Base-by-base conservation (phyloP, 2,888 invertebrate genomes). In the Acholoe squamosa region DNA sequence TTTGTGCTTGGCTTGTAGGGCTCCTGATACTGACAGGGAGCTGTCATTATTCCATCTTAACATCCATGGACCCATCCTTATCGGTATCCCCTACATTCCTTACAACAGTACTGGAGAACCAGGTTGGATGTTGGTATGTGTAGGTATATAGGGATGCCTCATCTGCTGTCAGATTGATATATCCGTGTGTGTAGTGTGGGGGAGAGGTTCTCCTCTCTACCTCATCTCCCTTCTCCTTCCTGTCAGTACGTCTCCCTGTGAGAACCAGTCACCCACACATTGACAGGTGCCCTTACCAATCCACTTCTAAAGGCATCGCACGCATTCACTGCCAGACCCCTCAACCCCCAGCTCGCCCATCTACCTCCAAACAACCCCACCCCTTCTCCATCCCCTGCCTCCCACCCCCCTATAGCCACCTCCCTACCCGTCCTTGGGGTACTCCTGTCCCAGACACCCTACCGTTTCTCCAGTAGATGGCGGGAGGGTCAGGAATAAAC, bases 361-460 rank as follows among this genome's bases (percentile, higher is more conserved):
- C 84, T 84, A 43, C 84, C 43, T 34, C 5, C 52, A 16, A 28
- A 33, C 84, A 22, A 10, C 43, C 43, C 52, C 34, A 28, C 84
- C 34, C 84, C 14, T 84, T 33, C 84, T 31, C 84, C 33, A 33
- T 51, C 84, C 34, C 43, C 84, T 43, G 33, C 84, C 61, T 84
- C 16, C 84, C 31, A 28, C 84, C 33, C 43, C 31, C 34, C 77
- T 0, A 12, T 34, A 19, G 7, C 19, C 10, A 1, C 77, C 77
- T 28, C 77, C 25, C 28, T 31, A 3, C 61, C 61, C 14, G 19
- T 61, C 3, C 61, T 19, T n/a, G 22, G 54, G 54, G 19, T 19
- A 54, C 54, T 14, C 54, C 54, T 19, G 12, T 54, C 19, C 10
- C 54, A 10, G 12, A 54, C 54, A 54, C 61, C 19, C 61, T 19